Base-by-base conservation (phyloP, 2,113 vertebrate genomes). In the Pygathrix nemaeus region DNA sequence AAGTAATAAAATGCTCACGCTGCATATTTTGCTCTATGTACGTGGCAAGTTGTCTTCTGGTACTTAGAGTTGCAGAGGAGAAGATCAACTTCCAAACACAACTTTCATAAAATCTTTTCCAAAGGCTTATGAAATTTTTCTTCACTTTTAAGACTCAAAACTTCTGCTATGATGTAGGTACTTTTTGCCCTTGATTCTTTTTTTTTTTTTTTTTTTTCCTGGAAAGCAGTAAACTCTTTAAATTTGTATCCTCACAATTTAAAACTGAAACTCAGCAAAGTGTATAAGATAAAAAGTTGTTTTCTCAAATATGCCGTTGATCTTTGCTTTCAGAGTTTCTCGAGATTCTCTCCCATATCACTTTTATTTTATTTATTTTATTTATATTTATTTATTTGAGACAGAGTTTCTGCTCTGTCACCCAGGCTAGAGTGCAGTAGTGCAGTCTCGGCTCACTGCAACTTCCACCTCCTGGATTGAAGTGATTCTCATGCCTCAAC, bases 61-160 rank as follows among this genome's bases (percentile, higher is more conserved):
- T 50, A 72, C 35, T 88, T 23, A 40, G 43, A 84, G 73, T 57
- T 59, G n/a, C 45, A 48, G 57, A 66, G 38, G n/a, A 72, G 50
- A 30, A 88, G 81, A 86, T 52, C 32, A 70, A 84, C 86, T 70
- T 88, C 25, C 88, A 94, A 78, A 88, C 68, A 61, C 68, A 90
- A 59, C 25, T 66, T 59, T 72, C 52, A 40, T 38, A 21, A 27
- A 92, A 18, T 27, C 43, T 45, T 40, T 55, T 78, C 27, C 52
- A 91, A 50, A 87, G 35, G 78, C 40, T 88, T 81, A 70, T 23
- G 70, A n/a, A 35, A 59, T 50, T 70, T 86, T 72, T 88, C 55
- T 94, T 72, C 57, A 73, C 32, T 82, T 95, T 70, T 73, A 20
- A 93, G 93, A 93, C 45, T 59, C 30, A 59, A 90, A 93, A n/a